These are phyloP conservation scores for Apis dorsata DNA, from an alignment of 1,140 invertebrate genomes.

Conservation along the genomic window DNA sequence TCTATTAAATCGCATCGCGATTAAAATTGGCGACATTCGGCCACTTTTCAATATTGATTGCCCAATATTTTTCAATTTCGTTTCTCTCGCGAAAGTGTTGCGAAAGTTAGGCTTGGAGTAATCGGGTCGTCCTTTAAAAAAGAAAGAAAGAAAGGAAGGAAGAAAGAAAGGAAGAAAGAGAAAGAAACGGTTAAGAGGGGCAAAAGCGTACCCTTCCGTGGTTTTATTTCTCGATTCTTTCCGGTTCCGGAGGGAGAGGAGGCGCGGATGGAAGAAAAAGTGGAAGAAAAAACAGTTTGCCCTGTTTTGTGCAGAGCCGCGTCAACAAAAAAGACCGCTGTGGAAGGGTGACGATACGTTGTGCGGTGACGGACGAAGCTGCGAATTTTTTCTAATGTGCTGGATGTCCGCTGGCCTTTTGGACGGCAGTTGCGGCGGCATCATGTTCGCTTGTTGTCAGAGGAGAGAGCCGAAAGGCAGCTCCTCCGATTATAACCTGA, in stretches of 20 bases:
- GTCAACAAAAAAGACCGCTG: slow-evolving; percentile 77
- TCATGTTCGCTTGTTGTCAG: slow-evolving; percentile 94
- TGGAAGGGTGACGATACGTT: slow-evolving; percentile 81
- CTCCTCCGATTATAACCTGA: slow-evolving; percentile 75
- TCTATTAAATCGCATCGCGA: slow-evolving; percentile 1
- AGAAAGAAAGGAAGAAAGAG: neutral
- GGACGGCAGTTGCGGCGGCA: slow-evolving; percentile 90
- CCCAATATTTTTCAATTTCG: neutral
- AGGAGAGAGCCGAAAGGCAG: slow-evolving; percentile 85
- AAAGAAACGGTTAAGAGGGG: neutral
- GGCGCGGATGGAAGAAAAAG: neutral
- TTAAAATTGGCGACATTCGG: neutral
- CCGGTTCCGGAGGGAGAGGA: neutral
- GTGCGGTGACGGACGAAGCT: slow-evolving; percentile 87
- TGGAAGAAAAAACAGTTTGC: slow-evolving; percentile 54
- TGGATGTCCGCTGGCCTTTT: slow-evolving; percentile 94
- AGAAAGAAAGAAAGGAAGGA: no score
- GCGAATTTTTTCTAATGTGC: slow-evolving; percentile 95
- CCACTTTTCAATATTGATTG: neutral
- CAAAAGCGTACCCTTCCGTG: no score
- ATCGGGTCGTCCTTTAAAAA: neutral
- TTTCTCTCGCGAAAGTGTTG: slow-evolving; percentile 9
- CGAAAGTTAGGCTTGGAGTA: slow-evolving; percentile 59
- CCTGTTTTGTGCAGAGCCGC: slow-evolving; percentile 77
- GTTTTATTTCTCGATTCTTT: neutral